These are phyloP conservation scores for Caerostris darwini DNA, from an alignment of 1,140 invertebrate genomes.

Conservation along the genomic window DNA sequence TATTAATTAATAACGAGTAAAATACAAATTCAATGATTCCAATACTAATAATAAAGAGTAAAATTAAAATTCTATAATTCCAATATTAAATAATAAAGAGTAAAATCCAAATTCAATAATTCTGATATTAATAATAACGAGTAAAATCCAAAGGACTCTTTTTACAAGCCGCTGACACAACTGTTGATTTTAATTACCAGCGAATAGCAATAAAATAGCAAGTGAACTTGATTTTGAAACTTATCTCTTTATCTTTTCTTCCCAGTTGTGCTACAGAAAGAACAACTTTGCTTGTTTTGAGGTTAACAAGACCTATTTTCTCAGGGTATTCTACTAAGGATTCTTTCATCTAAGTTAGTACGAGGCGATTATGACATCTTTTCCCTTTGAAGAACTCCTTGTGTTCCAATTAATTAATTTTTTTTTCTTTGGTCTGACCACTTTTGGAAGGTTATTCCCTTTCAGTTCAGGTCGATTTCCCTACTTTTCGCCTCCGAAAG, in stretches of 20 bases:
- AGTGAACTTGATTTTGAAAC: not conserved
- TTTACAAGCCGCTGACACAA: not conserved
- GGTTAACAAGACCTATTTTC: slow-evolving; percentile 11
- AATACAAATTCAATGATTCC: too few relatives aligned
- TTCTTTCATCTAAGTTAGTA: not conserved
- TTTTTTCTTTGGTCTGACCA: not conserved
- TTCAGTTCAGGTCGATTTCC: not conserved
- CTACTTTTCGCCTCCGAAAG: slow-evolving; percentile 1
- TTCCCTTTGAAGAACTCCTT: not conserved
- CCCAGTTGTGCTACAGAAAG: not conserved
- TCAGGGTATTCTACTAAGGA: not conserved
- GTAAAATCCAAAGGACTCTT: not conserved
- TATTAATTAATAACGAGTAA: too few relatives aligned
- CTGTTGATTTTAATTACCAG: not conserved
- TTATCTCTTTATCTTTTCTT: not conserved
- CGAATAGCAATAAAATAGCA: not conserved
- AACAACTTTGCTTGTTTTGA: not conserved
- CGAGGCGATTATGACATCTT: not conserved
- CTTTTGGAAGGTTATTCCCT: not conserved
- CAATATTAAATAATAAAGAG: too few relatives aligned
- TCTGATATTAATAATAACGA: not conserved
- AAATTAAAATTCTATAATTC: too few relatives aligned
- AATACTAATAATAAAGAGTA: too few relatives aligned
- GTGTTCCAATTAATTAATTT: slow-evolving; percentile 3
- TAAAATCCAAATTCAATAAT: not conserved